A percentile compares a stretch with the other conserved stretches of the same genome.
phyloP scores from a whole-genome alignment of 2,113 vertebrate genomes.

The Heptranchias perlo region DNA sequence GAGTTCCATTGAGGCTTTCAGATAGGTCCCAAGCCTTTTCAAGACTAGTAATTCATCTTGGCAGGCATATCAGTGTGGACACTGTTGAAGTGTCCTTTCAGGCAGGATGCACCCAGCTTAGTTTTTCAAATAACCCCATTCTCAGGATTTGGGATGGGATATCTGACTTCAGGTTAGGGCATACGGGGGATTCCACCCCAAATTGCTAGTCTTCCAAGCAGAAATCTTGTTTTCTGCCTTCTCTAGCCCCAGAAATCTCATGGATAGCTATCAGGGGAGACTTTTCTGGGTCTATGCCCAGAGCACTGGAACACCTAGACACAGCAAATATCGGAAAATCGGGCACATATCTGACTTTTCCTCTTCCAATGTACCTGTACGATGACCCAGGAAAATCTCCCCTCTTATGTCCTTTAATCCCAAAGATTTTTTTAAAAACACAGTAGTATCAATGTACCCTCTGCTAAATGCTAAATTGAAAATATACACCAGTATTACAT shows the following conservation, averaged over 20 bases:
- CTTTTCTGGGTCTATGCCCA: neutral
- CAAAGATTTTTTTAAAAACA: neutral
- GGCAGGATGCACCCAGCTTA: too few species aligned
- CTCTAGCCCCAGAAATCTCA: neutral
- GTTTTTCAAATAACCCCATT: neutral
- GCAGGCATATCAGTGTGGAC: neutral
- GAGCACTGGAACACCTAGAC: neutral
- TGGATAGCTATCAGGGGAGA: neutral
- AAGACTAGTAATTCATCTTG: neutral
- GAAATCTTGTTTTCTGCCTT: neutral
- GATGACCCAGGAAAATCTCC: neutral
- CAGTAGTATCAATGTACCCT: neutral
- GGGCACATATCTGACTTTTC: too few species aligned
- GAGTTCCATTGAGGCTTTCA: neutral
- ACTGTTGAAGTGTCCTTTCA: neutral
- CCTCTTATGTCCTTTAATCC: neutral
- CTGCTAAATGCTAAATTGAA: neutral
- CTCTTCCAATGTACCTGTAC: neutral
- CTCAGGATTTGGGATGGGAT: neutral
- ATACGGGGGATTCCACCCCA: neutral
- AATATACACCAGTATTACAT: neutral
- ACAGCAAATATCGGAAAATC: neutral
- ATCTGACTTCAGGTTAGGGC: neutral
- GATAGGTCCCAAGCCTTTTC: neutral
- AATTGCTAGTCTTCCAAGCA: neutral